These are phyloP conservation scores for Volucella zonaria DNA, from an alignment of 2,888 invertebrate genomes.

Conservation along the genomic window DNA sequence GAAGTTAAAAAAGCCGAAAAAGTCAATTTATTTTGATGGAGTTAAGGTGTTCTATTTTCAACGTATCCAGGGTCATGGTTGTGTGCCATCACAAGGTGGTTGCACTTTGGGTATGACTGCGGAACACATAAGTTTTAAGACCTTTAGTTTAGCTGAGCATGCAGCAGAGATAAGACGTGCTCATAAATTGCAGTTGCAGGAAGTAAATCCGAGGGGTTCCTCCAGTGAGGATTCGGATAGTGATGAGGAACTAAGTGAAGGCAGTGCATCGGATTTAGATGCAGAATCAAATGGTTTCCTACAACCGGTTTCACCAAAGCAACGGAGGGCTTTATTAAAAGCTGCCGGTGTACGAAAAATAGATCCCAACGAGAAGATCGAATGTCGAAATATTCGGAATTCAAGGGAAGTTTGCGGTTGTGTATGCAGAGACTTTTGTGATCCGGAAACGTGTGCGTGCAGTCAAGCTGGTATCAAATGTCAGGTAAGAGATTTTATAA, in stretches of 20 bases:
- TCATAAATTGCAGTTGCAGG: conserved; percentile 90
- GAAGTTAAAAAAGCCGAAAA: conserved; percentile 86
- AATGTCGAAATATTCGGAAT: conserved; percentile 94
- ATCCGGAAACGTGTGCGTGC: conserved; percentile 97
- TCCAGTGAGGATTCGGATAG: conserved; percentile 94
- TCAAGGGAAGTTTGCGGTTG: conserved; percentile 97
- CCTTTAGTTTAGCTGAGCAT: conserved; percentile 93
- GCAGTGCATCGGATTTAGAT: conserved; percentile 91
- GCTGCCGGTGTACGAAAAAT: conserved; percentile 97
- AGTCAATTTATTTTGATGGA: conserved; percentile 93
- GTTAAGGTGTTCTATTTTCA: conserved; percentile 98
- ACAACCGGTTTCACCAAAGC: conserved; percentile 95
- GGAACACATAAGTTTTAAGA: conserved; percentile 87
- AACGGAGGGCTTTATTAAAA: conserved; percentile 92
- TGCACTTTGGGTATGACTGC: conserved; percentile 97
- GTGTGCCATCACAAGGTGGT: conserved; percentile 94
- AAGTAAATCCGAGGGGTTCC: conserved; percentile 80
- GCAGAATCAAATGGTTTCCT: conserved; percentile 94
- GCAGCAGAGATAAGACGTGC: conserved; percentile 93
- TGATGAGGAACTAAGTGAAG: conserved; percentile 92
- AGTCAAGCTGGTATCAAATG: conserved; percentile 97
- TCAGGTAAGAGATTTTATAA: conserved; percentile 85
- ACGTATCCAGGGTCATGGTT: conserved; percentile 94
- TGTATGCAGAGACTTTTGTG: conserved; percentile 95
- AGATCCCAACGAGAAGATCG: conserved; percentile 95